phyloP scores from a whole-genome alignment of 2,888 invertebrate genomes.

The Saturnia japonica region DNA sequence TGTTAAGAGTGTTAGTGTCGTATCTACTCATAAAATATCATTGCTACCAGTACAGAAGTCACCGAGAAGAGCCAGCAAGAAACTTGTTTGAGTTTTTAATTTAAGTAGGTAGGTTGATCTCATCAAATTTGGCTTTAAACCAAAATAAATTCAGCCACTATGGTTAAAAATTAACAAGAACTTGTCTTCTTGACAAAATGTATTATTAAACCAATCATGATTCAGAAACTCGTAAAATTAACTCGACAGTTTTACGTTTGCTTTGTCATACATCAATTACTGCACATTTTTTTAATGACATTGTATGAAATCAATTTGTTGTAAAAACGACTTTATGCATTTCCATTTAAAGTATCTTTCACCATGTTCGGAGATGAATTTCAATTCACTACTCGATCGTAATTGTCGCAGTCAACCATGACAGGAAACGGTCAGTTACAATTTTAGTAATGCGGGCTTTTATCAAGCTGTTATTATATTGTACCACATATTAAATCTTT shows the following conservation, averaged over 20 bases:
- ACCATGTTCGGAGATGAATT: slow-evolving; percentile 35
- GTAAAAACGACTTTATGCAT: slow-evolving; percentile 27
- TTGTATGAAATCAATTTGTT: not conserved
- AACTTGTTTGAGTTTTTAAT: too few species aligned
- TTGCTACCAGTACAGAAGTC: too few species aligned
- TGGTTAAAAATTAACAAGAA: not conserved
- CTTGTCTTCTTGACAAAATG: not conserved
- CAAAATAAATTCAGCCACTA: not conserved
- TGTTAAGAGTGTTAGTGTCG: too few species aligned
- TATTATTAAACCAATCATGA: not conserved
- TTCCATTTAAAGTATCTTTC: slow-evolving; percentile 21
- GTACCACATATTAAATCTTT: not conserved
- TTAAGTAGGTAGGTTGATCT: not conserved
- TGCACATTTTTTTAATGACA: not conserved
- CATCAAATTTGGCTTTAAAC: not conserved
- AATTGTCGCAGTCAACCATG: slow-evolving; percentile 58
- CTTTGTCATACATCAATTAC: slow-evolving; percentile 16
- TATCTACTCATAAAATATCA: too few species aligned
- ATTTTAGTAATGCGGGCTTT: slow-evolving; percentile 56
- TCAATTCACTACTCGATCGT: slow-evolving; percentile 40
- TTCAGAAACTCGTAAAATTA: not conserved
- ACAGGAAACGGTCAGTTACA: slow-evolving; percentile 63
- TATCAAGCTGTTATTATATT: not conserved
- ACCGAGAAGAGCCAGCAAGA: too few species aligned
- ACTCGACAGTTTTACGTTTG: slow-evolving; percentile 16